A percentile compares a stretch with the other conserved stretches of the same genome.
Conservation (phyloP, 2,113 vertebrate genomes). For the Hippoglossus stenolepis region DNA sequence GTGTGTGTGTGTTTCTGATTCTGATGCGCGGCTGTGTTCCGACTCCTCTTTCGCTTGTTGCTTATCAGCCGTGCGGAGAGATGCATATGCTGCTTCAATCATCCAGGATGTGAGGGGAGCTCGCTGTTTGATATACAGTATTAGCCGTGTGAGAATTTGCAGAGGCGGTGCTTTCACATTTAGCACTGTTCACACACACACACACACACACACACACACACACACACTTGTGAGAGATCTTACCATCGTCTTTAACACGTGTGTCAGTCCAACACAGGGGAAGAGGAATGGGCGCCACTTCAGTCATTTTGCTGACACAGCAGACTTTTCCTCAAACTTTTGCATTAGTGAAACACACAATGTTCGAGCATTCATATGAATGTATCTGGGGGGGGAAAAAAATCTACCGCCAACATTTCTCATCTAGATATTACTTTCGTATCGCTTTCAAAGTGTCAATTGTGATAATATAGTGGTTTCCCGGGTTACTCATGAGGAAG, state of each 20-base stretch:
- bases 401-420: neutral
- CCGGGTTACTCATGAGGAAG: neutral
- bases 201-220: constrained; percentile 4
- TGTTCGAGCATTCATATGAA: neutral
- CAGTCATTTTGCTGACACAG: constrained; percentile 16
- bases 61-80: constrained; percentile 23
- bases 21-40: constrained; percentile 5
- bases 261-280: neutral
- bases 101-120: constrained; percentile 35
- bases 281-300: constrained; percentile 2
- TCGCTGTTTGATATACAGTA: constrained; percentile 27
- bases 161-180: constrained; percentile 26
- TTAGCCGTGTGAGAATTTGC: constrained; percentile 5
- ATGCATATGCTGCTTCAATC: constrained; percentile 56
- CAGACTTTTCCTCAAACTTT: neutral
- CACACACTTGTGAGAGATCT: neutral
- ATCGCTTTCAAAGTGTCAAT: neutral
- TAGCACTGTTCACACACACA: constrained; percentile 12
- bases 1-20: constrained; percentile 5
- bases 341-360: neutral
- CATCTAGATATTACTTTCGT: neutral
- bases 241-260: neutral
- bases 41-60: constrained; percentile 10
- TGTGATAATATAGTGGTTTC: neutral
- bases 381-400: too few relatives aligned